Base-by-base conservation (phyloP, 1,140 invertebrate genomes). In the Ericerus pela region DNA sequence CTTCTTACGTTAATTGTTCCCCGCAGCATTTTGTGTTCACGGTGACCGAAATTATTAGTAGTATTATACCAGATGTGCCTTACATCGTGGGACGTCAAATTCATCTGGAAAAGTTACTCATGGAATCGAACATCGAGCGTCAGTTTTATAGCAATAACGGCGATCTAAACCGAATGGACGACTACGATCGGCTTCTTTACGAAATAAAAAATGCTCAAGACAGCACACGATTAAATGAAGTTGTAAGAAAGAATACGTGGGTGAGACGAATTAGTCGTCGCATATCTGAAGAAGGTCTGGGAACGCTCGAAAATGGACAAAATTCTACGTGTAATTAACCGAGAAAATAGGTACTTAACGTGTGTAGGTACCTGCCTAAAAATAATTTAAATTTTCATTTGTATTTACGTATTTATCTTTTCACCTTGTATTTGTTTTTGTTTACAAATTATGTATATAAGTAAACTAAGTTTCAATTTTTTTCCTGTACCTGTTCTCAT, bases 1-100 rank as follows among this genome's bases (percentile, higher is more conserved):
- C 31, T 10, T 33, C n/a, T 33, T 33, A 33, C n/a, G 8, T 33
- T 33, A 33, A 38, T 33, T 10, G 8, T 33, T 33, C n/a, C n/a
- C n/a, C n/a, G n/a, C 16, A 47, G 41, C 41, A 47, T 22, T 22
- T 47, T 24, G 41, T 47, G 8, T 47, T 47, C 41, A 24, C 41
- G 5, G 41, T 47, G 26, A 47, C 41, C 14, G 41, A 10, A 22
- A 24, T 47, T 14, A 3, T 47, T 2, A 24, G 20, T 4, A 47
- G 26, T 24, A 22, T 47, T 24, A 47, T 47, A 47, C 41, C 41
- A 3, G 26, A 47, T 14, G 26, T 47, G 41, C 41, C 41, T 8
- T 47, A 47, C 16, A 18, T 24, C 22, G 41, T 47, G 10, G 20
- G 10, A 18, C 2, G 41, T 24, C 41, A 47, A 47, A 47, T 47